phyloP scores from a whole-genome alignment of 2,113 vertebrate species.

The Prunella fulvescens region DNA sequence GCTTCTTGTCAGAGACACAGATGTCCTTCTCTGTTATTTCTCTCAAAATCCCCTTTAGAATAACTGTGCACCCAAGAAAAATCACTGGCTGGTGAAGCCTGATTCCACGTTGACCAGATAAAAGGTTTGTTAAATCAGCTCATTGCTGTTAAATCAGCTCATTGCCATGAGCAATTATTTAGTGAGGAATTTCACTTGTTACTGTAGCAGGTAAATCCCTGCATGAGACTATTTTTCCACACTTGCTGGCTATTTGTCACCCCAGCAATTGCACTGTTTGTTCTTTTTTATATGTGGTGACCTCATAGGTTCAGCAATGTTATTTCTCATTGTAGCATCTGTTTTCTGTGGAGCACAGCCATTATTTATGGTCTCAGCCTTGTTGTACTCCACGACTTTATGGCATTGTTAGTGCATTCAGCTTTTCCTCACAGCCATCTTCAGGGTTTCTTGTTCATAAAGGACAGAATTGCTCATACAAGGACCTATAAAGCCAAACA shows the following conservation, averaged over 20 bases:
- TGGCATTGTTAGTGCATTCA: background rate
- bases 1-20: background rate
- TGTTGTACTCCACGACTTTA: background rate
- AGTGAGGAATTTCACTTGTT: background rate
- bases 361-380: background rate
- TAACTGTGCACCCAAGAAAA: background rate
- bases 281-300: background rate
- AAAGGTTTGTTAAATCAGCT: background rate
- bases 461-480: background rate
- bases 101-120: background rate
- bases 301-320: background rate
- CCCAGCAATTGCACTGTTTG: background rate
- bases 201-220: background rate
- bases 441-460: background rate
- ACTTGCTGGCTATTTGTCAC: background rate
- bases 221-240: background rate
- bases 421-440: background rate
- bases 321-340: background rate
- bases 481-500: background rate
- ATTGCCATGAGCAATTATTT: background rate
- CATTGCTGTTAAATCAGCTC: background rate
- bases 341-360: background rate
- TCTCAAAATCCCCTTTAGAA: background rate
- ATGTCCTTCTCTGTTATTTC: background rate
- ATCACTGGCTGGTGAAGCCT: background rate